phyloP scores from a whole-genome alignment of 30 jellyfish, hydroid and myxozoan genomes.

The Turritopsis rubra region DNA sequence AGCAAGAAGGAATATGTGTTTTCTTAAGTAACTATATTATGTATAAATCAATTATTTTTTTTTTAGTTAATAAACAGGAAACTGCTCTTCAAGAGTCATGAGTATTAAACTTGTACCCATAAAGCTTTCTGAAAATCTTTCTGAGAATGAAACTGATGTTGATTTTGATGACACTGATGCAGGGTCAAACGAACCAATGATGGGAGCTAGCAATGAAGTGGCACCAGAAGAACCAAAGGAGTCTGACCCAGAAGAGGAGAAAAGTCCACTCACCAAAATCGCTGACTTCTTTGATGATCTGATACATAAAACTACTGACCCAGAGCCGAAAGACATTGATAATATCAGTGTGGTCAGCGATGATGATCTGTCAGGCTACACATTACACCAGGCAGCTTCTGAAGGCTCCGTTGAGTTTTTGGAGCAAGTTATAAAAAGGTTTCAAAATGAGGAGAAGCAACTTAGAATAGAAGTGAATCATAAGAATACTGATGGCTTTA shows the following conservation, averaged over 20 bases:
- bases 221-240: not conserved
- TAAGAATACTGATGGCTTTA: slow-evolving; percentile 50
- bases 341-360: not conserved
- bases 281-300: not conserved
- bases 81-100: not conserved
- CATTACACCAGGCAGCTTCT: slow-evolving; percentile 81
- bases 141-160: slow-evolving; percentile 6
- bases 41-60: not conserved
- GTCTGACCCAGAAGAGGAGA: not conserved
- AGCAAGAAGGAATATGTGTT: too few species aligned
- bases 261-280: not conserved
- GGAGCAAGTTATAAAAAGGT: slow-evolving; percentile 13
- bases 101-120: not conserved
- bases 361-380: not conserved
- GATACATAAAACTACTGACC: not conserved
- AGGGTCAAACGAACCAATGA: not conserved
- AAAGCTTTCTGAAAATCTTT: not conserved
- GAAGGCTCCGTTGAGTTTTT: slow-evolving; percentile 63
- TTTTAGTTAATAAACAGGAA: not conserved
- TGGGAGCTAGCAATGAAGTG: not conserved
- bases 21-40: too few species aligned
- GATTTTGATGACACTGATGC: not conserved
- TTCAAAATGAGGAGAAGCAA: not conserved
- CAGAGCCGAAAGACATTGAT: not conserved
- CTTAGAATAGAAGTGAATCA: slow-evolving; percentile 32